Evolutionary conservation across 92 coral and sea anemone species (phyloP), one percentile per base, ranked within the genome.

Genomic region (Isaurus tuberculatus): DNA sequence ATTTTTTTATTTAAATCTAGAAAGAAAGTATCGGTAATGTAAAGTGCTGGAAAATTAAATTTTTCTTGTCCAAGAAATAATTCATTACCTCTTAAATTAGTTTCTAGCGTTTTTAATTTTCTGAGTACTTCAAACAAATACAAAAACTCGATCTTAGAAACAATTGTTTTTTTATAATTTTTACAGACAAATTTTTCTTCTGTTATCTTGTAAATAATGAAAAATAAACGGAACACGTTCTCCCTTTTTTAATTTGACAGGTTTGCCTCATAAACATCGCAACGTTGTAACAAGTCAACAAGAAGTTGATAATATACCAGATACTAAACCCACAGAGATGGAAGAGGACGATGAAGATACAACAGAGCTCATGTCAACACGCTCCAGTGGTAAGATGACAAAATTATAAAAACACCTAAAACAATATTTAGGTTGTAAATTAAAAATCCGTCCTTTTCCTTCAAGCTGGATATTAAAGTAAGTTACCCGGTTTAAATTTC

Each of bases 231-330:
- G 7, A 13, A 1, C 11, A 7, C 46, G 7, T 40, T 40, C 7
- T 40, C 11, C 11, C 11, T 40, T 6, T 0, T 40, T 40, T 40
- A 27, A 37, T 49, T 16, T 20, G 4, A 2, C 17, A 92, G 95
- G 98, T 32, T 86, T 93, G 34, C 88, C 88, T 8, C 98, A 93
- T 78, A 70, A 72, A 6, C 98, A 92, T 73, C 98, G 98, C 49
- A 83, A 83, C 13, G 79, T 93, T 27, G 91, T 93, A 30, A 89
- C 92, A 28, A 91, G 91, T 7, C 98, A 93, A 61, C 86, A 89
- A 13, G 95, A 91, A 64, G 68, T 93, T 4, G 95, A 91, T 53
- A 82, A 90, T 22, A 70, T 93, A 29, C 95, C 98, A 14, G 83
- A 85, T 5, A 79, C 61, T 32, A 65, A 70, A 33, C 81, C 86